Evolutionary conservation across 2,888 invertebrate genomes (phyloP), one percentile per base, ranked within the genome.

Genomic region (Cryptops parisi): DNA sequence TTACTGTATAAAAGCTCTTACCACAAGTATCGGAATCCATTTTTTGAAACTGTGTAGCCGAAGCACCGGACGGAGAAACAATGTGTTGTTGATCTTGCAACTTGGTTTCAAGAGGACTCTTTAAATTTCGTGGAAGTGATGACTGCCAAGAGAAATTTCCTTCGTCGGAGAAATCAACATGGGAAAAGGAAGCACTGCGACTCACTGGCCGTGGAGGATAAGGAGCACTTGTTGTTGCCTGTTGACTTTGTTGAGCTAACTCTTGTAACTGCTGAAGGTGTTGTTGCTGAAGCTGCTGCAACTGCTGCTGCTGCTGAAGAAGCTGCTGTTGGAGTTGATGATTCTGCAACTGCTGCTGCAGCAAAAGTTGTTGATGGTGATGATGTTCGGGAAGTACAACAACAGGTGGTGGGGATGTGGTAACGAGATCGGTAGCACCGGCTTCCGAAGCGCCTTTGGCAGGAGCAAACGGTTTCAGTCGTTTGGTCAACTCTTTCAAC

Each of bases 171-270:
- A 33, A 33, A 33, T 45, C 45, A 19, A 45, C 84, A 70, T 88
- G 86, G 0, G 88, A 86, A 65, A 89, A 88, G 5, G 88, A 88
- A 4, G 86, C 85, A 64, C 86, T 86, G 39, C 88, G 78, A 65
- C 80, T 82, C 1, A 86, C 84, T 63, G 58, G 54, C 15, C 44
- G 50, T 46, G 51, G 45, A 26, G 52, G 52, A 6, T 53, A 40
- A 43, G 53, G 53, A 53, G 40, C 39, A 54, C 52, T 2, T 45
- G 5, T 6, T 33, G 6, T 6, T 15, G 6, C 9, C 15, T 21
- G 21, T 21, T 41, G 43, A n/a, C 19, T 22, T 21, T 12, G 47
- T n/a, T 26, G 47, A 3, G 23, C 25, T 12, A 47, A 27, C 15
- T 26, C 25, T 26, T 47, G 47, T n/a, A 47, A n/a, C n/a, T 47